Evolutionary conservation across 2,113 vertebrate species (phyloP).

Genomic region (Stegastes partitus): DNA sequence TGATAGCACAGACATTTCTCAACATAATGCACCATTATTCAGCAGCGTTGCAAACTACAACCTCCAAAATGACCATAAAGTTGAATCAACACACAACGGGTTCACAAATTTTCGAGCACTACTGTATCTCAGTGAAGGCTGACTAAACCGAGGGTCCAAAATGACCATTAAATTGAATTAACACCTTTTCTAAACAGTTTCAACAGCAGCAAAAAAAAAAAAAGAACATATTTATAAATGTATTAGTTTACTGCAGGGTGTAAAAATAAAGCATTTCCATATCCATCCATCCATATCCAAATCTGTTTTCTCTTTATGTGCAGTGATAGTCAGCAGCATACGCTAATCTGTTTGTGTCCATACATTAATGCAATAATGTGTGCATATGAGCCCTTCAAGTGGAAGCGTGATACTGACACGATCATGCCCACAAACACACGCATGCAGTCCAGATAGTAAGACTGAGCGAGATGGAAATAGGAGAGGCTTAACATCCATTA

Average conservation of each 20-base stretch:
- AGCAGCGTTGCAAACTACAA: too few species aligned
- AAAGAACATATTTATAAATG: background rate
- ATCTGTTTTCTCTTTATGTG: background rate
- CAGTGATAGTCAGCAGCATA: background rate
- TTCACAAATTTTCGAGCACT: too few species aligned
- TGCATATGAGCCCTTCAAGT: constrained; percentile 18
- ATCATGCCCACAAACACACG: background rate
- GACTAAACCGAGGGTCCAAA: background rate
- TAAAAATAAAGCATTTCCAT: background rate
- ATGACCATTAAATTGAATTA: background rate
- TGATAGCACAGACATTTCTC: too few species aligned
- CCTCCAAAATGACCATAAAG: too few species aligned
- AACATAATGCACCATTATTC: too few species aligned
- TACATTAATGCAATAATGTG: constrained; percentile 22
- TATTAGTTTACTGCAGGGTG: background rate
- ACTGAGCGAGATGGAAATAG: constrained; percentile 41
- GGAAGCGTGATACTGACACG: constrained; percentile 22
- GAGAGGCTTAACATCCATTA: constrained; percentile 72
- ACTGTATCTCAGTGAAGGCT: too few species aligned
- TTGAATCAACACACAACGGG: too few species aligned
- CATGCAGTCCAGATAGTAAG: background rate
- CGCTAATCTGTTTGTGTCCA: constrained; percentile 31
- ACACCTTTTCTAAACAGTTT: background rate
- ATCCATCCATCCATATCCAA: constrained; percentile 5
- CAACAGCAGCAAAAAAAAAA: background rate